phyloP scores from a whole-genome alignment of 2,797 vertebrate genomes.

The Craterocephalus amniculus region DNA sequence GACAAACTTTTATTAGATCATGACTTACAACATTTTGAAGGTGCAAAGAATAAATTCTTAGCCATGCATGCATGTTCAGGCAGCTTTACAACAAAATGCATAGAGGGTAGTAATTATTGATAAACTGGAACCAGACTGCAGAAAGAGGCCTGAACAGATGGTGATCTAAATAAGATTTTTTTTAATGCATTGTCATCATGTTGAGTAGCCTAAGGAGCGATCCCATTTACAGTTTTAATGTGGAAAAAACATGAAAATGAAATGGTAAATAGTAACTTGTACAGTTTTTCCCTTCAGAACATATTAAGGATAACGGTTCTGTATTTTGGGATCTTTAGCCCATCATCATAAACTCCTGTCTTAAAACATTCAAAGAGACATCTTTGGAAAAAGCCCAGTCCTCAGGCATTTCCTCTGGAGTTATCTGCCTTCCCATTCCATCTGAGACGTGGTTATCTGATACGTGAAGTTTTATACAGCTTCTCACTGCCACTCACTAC shows the following conservation, averaged over 20 bases:
- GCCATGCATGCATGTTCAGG: slow-evolving; percentile 16
- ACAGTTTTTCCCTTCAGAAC: neutral
- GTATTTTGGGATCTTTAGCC: neutral
- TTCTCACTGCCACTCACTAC: slow-evolving; percentile 24
- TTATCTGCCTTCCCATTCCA: slow-evolving; percentile 75
- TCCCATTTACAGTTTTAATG: slow-evolving; percentile 70
- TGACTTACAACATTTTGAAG: slow-evolving; percentile 7
- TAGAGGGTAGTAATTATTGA: slow-evolving; percentile 59
- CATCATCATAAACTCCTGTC: slow-evolving; percentile 31
- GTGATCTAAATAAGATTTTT: slow-evolving; percentile 68
- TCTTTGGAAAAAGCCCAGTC: slow-evolving; percentile 57
- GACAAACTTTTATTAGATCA: neutral
- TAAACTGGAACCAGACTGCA: slow-evolving; percentile 57
- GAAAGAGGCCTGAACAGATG: slow-evolving; percentile 73
- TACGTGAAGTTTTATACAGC: slow-evolving; percentile 50
- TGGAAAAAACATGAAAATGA: slow-evolving; percentile 65
- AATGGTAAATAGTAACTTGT: slow-evolving; percentile 18
- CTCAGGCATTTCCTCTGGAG: slow-evolving; percentile 79
- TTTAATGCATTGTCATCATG: slow-evolving; percentile 50
- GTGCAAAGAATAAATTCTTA: neutral
- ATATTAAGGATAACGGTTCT: neutral
- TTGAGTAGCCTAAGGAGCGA: slow-evolving; percentile 61
- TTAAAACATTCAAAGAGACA: slow-evolving; percentile 36
- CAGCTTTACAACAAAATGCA: slow-evolving; percentile 46
- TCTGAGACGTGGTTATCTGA: slow-evolving; percentile 73